Evolutionary conservation across 2,113 vertebrate genomes (phyloP).

Genomic region (Scartelaos histophorus): DNA sequence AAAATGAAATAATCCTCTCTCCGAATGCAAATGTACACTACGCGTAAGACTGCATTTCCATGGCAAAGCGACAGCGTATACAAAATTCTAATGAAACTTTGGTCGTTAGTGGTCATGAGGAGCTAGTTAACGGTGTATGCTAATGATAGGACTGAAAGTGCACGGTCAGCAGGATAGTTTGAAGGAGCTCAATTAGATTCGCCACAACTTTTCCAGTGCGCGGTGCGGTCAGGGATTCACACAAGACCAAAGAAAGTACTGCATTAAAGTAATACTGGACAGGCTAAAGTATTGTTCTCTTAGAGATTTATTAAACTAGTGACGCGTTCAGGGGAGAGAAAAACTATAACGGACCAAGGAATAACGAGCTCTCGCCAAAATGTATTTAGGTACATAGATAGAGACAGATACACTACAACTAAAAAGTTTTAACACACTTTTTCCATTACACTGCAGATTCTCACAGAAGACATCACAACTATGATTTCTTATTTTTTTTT

Average conservation of each 20-base stretch:
- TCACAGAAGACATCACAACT: no score
- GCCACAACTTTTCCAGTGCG: slow-evolving; percentile 44
- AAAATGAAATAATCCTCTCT: background rate
- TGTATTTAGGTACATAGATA: no score
- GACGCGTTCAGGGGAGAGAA: background rate
- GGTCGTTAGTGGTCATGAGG: slow-evolving; percentile 9
- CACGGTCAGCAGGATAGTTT: slow-evolving; percentile 39
- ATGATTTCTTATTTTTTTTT: no score
- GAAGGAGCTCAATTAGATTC: slow-evolving; percentile 20
- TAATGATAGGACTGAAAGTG: slow-evolving; percentile 18
- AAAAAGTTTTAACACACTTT: no score
- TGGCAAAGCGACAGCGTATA: background rate
- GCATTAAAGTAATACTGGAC: slow-evolving; percentile 8
- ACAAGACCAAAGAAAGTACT: slow-evolving; percentile 12
- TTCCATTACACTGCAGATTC: no score
- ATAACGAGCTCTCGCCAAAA: no score
- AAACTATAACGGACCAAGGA: background rate
- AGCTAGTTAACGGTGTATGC: background rate
- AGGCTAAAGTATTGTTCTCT: slow-evolving; percentile 17
- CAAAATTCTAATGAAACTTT: background rate
- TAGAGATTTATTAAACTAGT: background rate
- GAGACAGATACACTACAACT: no score
- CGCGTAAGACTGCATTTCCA: background rate
- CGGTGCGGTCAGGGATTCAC: slow-evolving; percentile 33
- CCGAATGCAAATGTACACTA: background rate